Percentiles rank a stretch among this genome's conserved stretches.
Conservation (phyloP, 2,797 vertebrate genomes). For the Falco peregrinus region DNA sequence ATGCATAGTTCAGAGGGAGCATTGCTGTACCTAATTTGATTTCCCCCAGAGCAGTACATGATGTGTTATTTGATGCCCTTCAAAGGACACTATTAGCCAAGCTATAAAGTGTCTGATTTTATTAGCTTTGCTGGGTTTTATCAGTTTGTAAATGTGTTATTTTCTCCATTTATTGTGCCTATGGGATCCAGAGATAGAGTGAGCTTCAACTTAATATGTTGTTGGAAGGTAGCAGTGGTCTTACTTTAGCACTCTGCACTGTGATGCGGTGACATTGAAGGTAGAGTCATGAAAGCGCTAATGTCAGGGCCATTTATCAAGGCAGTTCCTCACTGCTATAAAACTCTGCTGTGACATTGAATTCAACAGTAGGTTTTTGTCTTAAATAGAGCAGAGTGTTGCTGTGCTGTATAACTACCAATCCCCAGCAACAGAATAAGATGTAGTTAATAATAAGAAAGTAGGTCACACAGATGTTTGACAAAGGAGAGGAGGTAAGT, state of each 20-base stretch:
- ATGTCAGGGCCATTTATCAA: constrained; percentile 82
- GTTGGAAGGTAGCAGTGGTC: constrained; percentile 69
- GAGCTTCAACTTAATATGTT: constrained; percentile 79
- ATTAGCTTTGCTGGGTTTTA: constrained; percentile 81
- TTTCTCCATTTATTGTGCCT: constrained; percentile 83
- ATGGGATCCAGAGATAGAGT: constrained; percentile 78
- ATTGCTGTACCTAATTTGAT: constrained; percentile 74
- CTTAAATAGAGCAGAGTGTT: constrained; percentile 70
- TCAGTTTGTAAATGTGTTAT: constrained; percentile 84
- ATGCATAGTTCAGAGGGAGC: constrained; percentile 61
- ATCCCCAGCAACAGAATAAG: constrained; percentile 37
- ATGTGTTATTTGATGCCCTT: constrained; percentile 84
- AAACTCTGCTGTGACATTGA: constrained; percentile 73
- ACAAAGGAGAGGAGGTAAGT: neutral
- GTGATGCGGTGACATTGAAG: constrained; percentile 78
- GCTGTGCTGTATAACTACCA: neutral
- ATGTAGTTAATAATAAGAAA: constrained; percentile 57
- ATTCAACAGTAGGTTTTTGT: constrained; percentile 71
- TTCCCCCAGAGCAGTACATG: constrained; percentile 76
- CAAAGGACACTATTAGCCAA: constrained; percentile 81
- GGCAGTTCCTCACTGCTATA: constrained; percentile 71
- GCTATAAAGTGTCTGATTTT: constrained; percentile 82
- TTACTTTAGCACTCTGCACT: constrained; percentile 73
- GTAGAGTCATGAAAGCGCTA: constrained; percentile 74
- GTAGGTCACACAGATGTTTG: constrained; percentile 32